A percentile compares a stretch with the other conserved stretches of the same genome.
These are phyloP conservation scores for Hymenopus coronatus DNA, from an alignment of 2,888 invertebrate species.

Conservation along the genomic window DNA sequence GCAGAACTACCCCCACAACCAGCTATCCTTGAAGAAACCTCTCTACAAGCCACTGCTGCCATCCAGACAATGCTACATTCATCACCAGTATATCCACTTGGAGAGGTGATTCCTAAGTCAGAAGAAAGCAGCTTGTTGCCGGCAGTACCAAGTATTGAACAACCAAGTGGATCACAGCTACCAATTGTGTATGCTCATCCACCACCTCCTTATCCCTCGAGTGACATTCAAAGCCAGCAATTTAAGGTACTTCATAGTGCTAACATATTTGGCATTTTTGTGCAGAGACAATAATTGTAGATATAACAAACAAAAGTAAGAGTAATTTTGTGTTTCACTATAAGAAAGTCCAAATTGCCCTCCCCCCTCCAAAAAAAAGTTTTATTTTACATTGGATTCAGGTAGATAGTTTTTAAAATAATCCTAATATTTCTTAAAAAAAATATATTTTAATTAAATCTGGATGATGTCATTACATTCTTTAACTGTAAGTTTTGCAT, in stretches of 20 bases:
- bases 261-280: too few relatives aligned
- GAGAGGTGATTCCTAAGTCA: constrained; percentile 12
- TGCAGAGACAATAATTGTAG: too few relatives aligned
- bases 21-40: neutral
- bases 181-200: constrained; percentile 23
- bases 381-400: too few relatives aligned
- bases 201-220: constrained; percentile 19
- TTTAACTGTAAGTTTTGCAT: too few relatives aligned
- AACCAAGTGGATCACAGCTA: neutral
- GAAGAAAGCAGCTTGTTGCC: neutral
- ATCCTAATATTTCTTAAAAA: too few relatives aligned
- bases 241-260: neutral
- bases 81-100: neutral
- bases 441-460: too few relatives aligned
- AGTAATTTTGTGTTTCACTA: too few relatives aligned
- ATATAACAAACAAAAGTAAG: too few relatives aligned
- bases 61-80: constrained; percentile 9
- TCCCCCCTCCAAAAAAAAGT: too few relatives aligned
- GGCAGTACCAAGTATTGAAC: neutral
- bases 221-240: constrained; percentile 2
- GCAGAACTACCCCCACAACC: neutral
- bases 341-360: too few relatives aligned
- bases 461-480: too few relatives aligned
- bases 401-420: too few relatives aligned
- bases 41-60: neutral